phyloP scores from a whole-genome alignment of 1,140 invertebrate species.

The Parasteatoda tepidariorum region DNA sequence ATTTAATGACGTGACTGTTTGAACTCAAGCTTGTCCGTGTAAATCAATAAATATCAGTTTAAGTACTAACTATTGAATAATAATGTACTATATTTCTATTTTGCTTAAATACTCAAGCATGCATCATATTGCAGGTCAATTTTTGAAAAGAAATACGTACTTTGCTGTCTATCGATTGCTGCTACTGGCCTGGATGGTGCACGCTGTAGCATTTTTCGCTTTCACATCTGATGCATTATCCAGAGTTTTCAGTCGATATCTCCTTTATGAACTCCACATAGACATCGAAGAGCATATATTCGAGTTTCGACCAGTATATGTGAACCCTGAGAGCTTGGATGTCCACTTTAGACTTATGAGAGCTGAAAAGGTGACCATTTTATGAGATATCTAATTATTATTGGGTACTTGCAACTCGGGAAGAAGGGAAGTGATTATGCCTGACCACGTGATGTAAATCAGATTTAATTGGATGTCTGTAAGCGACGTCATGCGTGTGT shows the following conservation, averaged over 20 bases:
- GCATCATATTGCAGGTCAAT: background rate
- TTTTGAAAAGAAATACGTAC: background rate
- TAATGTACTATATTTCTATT: background rate
- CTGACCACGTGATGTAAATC: too few relatives aligned
- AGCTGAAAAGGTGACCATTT: background rate
- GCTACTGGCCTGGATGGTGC: constrained; percentile 6
- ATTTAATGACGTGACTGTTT: too few relatives aligned
- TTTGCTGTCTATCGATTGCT: background rate
- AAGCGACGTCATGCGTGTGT: too few relatives aligned
- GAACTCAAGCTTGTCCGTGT: too few relatives aligned
- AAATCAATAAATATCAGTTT: too few relatives aligned
- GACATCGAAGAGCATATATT: background rate
- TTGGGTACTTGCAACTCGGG: too few relatives aligned
- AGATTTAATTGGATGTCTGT: too few relatives aligned
- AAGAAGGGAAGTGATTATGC: too few relatives aligned
- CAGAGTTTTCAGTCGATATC: background rate
- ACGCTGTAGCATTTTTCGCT: constrained; percentile 2
- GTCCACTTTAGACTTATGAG: constrained; percentile 35
- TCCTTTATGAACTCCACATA: background rate
- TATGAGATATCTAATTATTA: too few relatives aligned
- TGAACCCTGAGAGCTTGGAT: constrained; percentile 26
- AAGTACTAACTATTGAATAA: too few relatives aligned
- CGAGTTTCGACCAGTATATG: background rate
- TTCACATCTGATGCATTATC: background rate
- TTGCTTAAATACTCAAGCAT: background rate